These are phyloP conservation scores for Chaetodon trifascialis DNA, from an alignment of 2,113 vertebrate species.

Conservation along the genomic window DNA sequence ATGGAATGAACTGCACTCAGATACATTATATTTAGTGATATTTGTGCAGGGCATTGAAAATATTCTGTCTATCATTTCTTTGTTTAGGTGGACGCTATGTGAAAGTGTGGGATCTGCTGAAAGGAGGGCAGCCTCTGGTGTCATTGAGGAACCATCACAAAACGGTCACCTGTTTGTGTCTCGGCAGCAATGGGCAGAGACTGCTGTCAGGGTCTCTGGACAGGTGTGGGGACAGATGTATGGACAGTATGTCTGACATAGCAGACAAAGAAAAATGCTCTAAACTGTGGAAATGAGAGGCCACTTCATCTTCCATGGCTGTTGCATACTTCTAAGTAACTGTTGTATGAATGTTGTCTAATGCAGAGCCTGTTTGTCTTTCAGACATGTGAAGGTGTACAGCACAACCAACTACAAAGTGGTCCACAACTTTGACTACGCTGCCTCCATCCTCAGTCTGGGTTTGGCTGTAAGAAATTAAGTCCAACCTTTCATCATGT, in stretches of 20 bases:
- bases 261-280: neutral
- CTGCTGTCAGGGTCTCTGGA: slow-evolving; percentile 95
- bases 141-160: slow-evolving; percentile 98
- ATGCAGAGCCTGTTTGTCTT: slow-evolving; percentile 41
- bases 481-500: neutral
- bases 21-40: neutral
- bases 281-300: neutral
- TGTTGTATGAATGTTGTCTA: neutral
- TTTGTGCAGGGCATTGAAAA: neutral
- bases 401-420: slow-evolving; percentile 96
- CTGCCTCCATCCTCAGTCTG: slow-evolving; percentile 94
- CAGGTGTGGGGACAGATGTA: slow-evolving; percentile 82
- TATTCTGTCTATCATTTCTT: neutral
- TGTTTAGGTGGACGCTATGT: slow-evolving; percentile 92
- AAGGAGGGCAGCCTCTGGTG: slow-evolving; percentile 93
- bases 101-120: slow-evolving; percentile 97
- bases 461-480: slow-evolving; percentile 90
- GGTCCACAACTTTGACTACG: slow-evolving; percentile 95
- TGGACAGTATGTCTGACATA: neutral
- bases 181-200: slow-evolving; percentile 92
- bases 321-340: neutral
- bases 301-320: neutral
- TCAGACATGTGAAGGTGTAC: slow-evolving; percentile 97
- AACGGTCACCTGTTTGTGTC: slow-evolving; percentile 93
- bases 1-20: neutral